Conservation (phyloP, 1,140 invertebrate genomes). For the Lepidurus couesii region DNA sequence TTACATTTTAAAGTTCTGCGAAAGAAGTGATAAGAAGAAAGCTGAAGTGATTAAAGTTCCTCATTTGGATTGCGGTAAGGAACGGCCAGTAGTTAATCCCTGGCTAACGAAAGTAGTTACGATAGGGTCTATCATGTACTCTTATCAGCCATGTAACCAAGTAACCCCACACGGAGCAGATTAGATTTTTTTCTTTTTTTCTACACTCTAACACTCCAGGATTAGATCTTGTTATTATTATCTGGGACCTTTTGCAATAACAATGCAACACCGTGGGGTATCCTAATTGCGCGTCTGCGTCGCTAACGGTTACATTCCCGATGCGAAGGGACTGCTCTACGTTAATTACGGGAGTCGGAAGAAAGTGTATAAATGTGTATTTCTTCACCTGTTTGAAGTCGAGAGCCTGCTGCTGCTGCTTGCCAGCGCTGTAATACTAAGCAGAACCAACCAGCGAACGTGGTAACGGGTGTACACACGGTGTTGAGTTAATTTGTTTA, state of each 20-base stretch:
- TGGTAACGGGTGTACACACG: constrained; percentile 13
- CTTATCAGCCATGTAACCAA: background rate
- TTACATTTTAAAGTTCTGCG: too few relatives aligned
- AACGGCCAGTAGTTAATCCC: too few relatives aligned
- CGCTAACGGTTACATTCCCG: background rate
- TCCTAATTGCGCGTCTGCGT: background rate
- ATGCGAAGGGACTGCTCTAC: background rate
- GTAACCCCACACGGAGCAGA: background rate
- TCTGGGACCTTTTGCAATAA: background rate
- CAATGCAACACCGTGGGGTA: background rate
- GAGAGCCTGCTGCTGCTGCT: background rate
- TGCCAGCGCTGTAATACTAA: background rate
- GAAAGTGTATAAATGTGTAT: background rate
- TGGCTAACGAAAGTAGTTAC: background rate
- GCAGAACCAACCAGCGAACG: background rate
- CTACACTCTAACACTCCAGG: background rate
- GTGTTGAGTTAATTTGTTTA: constrained; percentile 22
- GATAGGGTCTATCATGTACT: background rate
- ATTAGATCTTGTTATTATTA: background rate
- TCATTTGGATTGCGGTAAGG: too few relatives aligned
- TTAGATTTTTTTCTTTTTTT: background rate
- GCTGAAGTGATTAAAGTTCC: too few relatives aligned
- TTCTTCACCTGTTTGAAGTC: background rate
- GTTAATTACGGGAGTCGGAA: background rate
- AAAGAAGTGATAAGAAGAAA: too few relatives aligned